Base-by-base conservation (phyloP, 2,888 invertebrate genomes). In the Oscheius sp. region DNA sequence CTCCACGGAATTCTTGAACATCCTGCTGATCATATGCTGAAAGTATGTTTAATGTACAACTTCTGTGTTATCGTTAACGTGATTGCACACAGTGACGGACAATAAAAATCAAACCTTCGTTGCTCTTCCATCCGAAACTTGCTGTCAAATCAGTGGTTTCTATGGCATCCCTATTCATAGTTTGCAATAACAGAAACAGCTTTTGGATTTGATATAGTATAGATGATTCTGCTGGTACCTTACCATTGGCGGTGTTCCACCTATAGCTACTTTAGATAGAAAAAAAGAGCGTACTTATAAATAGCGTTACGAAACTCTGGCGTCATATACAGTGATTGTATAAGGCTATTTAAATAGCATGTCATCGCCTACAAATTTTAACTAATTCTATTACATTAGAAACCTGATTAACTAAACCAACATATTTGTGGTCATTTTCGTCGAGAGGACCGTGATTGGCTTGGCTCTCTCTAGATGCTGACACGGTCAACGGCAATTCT, bases 1-100 rank as follows among this genome's bases (percentile, higher is more conserved):
- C 93, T 58, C 94, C 91, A 88, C 94, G 94, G 69, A 95, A 90
- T 89, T 95, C 95, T 89, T 95, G 95, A 68, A 95, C 94, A 88
- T 95, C 95, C 87, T 95, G 95, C 87, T 95, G 95, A 85, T 95
- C 94, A 93, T 94, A 95, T 0, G 94, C 94, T 90, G 80, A 9
- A 83, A 71, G 23, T n/a, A n/a, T n/a, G n/a, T n/a, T n/a, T n/a
- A n/a, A n/a, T n/a, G n/a, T n/a, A n/a, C n/a, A n/a, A n/a, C n/a
- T n/a, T n/a, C n/a, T n/a, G n/a, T n/a, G n/a, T n/a, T n/a, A n/a
- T n/a, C n/a, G n/a, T n/a, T n/a, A n/a, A n/a, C n/a, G n/a, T n/a
- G n/a, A n/a, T n/a, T n/a, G n/a, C n/a, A n/a, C n/a, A n/a, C n/a
- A n/a, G n/a, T n/a, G n/a, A n/a, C n/a, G n/a, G n/a, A 35, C 9